Conservation (phyloP, 2,888 invertebrate species). For the Protonemura montana region DNA sequence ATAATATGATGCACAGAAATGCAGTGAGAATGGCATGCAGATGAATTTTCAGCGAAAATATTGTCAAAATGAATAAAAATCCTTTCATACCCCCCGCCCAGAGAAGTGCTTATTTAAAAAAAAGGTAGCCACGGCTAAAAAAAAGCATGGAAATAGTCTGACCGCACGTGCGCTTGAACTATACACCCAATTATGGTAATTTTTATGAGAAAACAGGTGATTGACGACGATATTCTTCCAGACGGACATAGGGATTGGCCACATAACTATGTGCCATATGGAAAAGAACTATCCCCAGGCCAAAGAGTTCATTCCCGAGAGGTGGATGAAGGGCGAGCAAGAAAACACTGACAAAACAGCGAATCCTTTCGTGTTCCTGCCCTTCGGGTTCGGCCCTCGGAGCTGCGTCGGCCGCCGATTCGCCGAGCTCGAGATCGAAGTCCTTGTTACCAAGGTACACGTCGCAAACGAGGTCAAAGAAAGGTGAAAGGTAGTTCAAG, state of each 20-base stretch:
- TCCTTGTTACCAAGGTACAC: constrained; percentile 59
- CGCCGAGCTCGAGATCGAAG: constrained; percentile 74
- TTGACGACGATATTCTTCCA: constrained; percentile 43
- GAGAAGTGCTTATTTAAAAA: too few species aligned
- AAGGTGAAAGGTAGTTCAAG: background rate
- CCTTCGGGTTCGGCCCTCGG: constrained; percentile 74
- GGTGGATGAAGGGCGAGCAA: constrained; percentile 68
- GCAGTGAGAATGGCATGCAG: too few species aligned
- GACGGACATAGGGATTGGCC: constrained; percentile 50
- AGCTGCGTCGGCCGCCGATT: constrained; percentile 75
- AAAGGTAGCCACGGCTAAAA: too few species aligned
- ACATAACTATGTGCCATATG: constrained; percentile 32
- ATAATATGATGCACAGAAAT: too few species aligned
- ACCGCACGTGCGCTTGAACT: too few species aligned
- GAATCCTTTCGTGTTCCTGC: constrained; percentile 69
- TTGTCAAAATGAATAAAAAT: too few species aligned
- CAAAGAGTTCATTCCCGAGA: constrained; percentile 68
- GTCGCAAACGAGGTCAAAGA: background rate
- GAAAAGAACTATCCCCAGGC: constrained; percentile 65
- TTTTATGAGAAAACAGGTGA: too few species aligned
- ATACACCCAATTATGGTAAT: too few species aligned
- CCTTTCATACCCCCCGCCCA: too few species aligned
- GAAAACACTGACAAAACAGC: constrained; percentile 58
- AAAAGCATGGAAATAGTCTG: too few species aligned
- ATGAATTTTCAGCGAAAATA: too few species aligned